These are phyloP conservation scores for Drosophila acutilabella DNA, from an alignment of 2,888 invertebrate genomes.

Conservation along the genomic window DNA sequence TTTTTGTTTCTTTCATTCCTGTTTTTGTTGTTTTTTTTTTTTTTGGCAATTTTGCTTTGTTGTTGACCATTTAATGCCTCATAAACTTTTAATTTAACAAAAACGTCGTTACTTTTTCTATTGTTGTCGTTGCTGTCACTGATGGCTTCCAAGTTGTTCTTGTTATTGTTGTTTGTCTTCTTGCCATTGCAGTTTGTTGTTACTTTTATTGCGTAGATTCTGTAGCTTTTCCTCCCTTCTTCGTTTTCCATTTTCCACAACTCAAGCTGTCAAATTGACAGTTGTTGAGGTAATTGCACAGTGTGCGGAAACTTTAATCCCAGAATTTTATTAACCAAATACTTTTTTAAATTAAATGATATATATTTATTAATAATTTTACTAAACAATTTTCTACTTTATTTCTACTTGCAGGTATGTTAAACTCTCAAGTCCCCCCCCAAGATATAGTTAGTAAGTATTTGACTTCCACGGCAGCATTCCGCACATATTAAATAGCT, in stretches of 20 bases:
- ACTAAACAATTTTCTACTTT: slow-evolving; percentile 29
- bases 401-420: slow-evolving; percentile 67
- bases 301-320: slow-evolving; percentile 4
- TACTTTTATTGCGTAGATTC: slow-evolving; percentile 53
- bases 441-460: slow-evolving; percentile 21
- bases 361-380: not conserved
- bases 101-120: slow-evolving; percentile 67
- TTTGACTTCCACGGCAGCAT: not conserved
- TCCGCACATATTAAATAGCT: slow-evolving; percentile 17
- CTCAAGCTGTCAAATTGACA: slow-evolving; percentile 65
- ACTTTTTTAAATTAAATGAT: not conserved
- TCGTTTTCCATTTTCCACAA: slow-evolving; percentile 14
- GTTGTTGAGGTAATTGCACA: slow-evolving; percentile 67
- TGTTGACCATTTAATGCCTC: slow-evolving; percentile 78
- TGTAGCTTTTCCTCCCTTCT: slow-evolving; percentile 19
- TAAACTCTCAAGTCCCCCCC: not conserved
- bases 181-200: slow-evolving; percentile 56
- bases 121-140: slow-evolving; percentile 38
- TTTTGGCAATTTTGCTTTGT: slow-evolving; percentile 77
- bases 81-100: slow-evolving; percentile 81
- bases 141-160: slow-evolving; percentile 10
- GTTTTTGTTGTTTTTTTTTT: slow-evolving; percentile 43
- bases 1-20: slow-evolving; percentile 45
- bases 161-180: not conserved
- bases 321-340: not conserved